Evolutionary conservation across 2,797 vertebrate species (phyloP), one percentile per base, ranked within the genome.

Genomic region (Falco concolor): DNA sequence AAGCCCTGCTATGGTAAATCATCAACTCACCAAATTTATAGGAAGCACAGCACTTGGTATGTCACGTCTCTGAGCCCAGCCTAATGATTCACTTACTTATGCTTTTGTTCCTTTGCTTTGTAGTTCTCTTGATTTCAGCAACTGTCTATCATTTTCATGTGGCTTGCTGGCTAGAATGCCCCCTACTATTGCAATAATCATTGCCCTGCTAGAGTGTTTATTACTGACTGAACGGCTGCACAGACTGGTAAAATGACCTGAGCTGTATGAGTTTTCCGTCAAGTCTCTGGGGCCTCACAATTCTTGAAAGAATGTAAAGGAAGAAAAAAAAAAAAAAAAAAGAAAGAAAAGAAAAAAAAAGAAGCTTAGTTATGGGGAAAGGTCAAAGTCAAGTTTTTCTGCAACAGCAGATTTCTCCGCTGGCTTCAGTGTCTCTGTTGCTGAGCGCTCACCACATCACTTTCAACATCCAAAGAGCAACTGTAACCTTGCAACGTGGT

Each of bases 101-200:
- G 88, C 91, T 95, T 97, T 96, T 95, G 91, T 97, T 96, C 82
- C 93, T 94, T 81, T 59, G 68, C 90, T 96, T 95, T 94, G 92
- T 93, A 95, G 92, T 88, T 96, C 92, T 81, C 87, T 92, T 96
- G 93, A 96, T 95, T 93, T 96, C 95, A 96, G 90, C 94, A 96
- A 95, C 90, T 95, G 95, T 96, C 96, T 69, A 91, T 96, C 95
- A 96, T 97, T 95, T 96, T 96, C 94, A 94, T 94, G 94, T 64
- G 85, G 88, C 86, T 92, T 92, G 92, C 93, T 90, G 84, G 67
- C 84, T 90, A 95, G 88, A 91, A 95, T 96, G 88, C 91, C 93
- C 93, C 93, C 94, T 89, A 94, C 89, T 85, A 95, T 70, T 94
- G 56, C 74, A 85, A 69, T 92, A 89, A 95, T 95, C 88, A 79